These are phyloP conservation scores for Hippoglossus stenolepis DNA, from an alignment of 2,113 vertebrate species.

Conservation along the genomic window DNA sequence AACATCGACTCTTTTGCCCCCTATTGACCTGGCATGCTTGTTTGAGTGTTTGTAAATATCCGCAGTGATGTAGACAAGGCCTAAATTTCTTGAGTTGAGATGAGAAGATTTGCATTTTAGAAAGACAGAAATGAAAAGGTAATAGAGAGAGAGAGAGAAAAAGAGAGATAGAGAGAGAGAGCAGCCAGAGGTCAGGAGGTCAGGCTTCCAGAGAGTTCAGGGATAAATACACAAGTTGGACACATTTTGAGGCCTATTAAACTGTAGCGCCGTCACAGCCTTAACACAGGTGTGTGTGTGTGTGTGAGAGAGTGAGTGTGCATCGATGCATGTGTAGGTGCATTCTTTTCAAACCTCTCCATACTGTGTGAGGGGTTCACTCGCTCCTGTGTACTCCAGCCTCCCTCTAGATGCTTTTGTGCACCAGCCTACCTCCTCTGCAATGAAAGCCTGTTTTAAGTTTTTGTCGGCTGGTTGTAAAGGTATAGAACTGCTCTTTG, in stretches of 20 bases:
- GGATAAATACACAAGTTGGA: slow-evolving; percentile 39
- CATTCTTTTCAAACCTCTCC: slow-evolving; percentile 43
- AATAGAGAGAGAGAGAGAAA: neutral
- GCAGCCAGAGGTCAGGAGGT: slow-evolving; percentile 39
- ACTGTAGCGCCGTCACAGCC: slow-evolving; percentile 50
- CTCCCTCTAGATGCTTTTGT: slow-evolving; percentile 76
- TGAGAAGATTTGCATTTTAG: slow-evolving; percentile 28
- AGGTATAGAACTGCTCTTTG: slow-evolving; percentile 57
- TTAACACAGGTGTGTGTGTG: slow-evolving; percentile 48
- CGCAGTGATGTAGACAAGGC: neutral
- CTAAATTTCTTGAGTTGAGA: slow-evolving; percentile 16
- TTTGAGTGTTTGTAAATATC: neutral
- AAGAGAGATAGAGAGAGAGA: slow-evolving; percentile 3
- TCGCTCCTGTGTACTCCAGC: slow-evolving; percentile 33
- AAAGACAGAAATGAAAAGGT: neutral
- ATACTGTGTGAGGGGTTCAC: slow-evolving; percentile 22
- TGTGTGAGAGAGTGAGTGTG: neutral
- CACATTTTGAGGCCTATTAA: slow-evolving; percentile 35
- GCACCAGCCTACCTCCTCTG: slow-evolving; percentile 87
- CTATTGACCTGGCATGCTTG: neutral
- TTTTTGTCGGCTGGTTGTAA: slow-evolving; percentile 21
- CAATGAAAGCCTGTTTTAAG: slow-evolving; percentile 73
- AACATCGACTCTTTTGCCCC: neutral
- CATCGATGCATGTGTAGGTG: slow-evolving; percentile 18
- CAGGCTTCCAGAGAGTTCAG: slow-evolving; percentile 48